A percentile compares a stretch with the other conserved stretches of the same genome.
Evolutionary conservation across 2,888 invertebrate species (phyloP).

Genomic region (Trachelus troglodyta): DNA sequence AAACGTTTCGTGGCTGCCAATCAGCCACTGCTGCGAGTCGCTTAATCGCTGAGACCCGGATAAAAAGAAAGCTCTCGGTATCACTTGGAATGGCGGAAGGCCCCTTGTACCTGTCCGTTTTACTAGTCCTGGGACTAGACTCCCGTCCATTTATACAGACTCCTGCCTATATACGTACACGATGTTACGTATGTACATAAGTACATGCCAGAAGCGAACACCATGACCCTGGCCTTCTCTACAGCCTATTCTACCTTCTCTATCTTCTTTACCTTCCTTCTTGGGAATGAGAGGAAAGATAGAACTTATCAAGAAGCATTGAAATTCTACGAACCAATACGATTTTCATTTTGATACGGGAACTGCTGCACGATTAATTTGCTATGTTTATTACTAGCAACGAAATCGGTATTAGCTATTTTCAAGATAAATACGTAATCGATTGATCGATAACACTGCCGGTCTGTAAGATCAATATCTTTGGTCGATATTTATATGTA

Average conservation of each 20-base stretch:
- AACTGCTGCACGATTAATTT: constrained; percentile 53
- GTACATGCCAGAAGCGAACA: background rate
- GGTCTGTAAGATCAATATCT: constrained; percentile 43
- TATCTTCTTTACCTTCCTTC: background rate
- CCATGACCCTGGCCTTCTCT: background rate
- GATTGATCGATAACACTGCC: constrained; percentile 19
- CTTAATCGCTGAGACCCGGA: background rate
- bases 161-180: background rate
- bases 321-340: background rate
- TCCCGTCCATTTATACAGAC: background rate
- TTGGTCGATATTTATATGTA: constrained; percentile 21
- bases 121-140: background rate
- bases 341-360: constrained; percentile 28
- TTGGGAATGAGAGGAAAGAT: background rate
- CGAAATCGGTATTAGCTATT: constrained; percentile 39
- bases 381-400: constrained; percentile 40
- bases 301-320: background rate
- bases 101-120: background rate
- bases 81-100: background rate
- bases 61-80: background rate
- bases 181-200: background rate
- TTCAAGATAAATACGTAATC: background rate
- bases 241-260: background rate
- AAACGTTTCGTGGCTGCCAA: constrained; percentile 19
- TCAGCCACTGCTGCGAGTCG: background rate